Conservation (phyloP, 2,113 vertebrate species). For the Zeus faber region DNA sequence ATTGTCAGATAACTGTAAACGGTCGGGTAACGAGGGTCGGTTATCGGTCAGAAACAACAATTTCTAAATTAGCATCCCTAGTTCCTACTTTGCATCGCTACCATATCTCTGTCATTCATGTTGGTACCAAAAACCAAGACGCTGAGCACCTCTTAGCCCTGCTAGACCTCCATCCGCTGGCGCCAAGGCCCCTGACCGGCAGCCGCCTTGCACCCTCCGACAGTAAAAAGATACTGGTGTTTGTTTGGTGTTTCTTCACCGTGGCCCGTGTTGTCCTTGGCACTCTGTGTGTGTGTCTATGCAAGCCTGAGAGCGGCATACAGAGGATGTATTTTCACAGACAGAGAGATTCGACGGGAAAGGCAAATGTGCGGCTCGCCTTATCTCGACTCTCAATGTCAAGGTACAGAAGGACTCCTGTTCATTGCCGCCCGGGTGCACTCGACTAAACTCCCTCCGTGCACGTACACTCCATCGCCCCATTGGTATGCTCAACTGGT, state of each 20-base stretch:
- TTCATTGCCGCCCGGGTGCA: neutral
- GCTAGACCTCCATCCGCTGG: too few relatives aligned
- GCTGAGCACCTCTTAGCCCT: too few relatives aligned
- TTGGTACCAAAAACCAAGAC: too few relatives aligned
- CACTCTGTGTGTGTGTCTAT: neutral
- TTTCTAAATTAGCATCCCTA: too few relatives aligned
- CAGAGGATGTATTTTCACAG: conserved; percentile 16
- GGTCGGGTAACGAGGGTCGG: too few relatives aligned
- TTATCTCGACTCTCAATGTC: conserved; percentile 42
- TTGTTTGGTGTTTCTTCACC: neutral
- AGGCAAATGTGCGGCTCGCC: conserved; percentile 37
- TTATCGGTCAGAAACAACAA: too few relatives aligned
- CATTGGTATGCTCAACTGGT: too few relatives aligned
- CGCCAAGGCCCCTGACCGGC: too few relatives aligned
- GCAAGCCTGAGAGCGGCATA: neutral
- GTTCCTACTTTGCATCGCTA: too few relatives aligned
- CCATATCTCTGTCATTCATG: too few relatives aligned
- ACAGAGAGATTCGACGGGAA: conserved; percentile 8
- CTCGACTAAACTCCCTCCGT: neutral
- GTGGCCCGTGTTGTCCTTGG: neutral
- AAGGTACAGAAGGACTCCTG: conserved; percentile 9
- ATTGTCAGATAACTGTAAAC: too few relatives aligned
- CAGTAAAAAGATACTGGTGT: neutral
- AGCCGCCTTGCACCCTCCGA: neutral
- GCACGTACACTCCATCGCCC: neutral